These are phyloP conservation scores for Pycnomerus fuliginosus DNA, from an alignment of 2,888 invertebrate genomes.

Conservation along the genomic window DNA sequence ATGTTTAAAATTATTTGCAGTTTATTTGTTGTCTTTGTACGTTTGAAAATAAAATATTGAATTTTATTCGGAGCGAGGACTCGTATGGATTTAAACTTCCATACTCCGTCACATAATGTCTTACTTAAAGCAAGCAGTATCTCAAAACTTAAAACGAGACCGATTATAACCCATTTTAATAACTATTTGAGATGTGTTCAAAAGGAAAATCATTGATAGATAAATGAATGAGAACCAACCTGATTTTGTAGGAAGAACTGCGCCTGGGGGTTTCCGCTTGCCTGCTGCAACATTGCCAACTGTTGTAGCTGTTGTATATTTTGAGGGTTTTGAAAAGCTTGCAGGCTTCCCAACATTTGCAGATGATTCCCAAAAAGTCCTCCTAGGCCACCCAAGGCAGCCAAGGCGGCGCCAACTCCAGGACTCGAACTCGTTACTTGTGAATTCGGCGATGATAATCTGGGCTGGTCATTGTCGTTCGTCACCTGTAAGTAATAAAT, in stretches of 20 bases:
- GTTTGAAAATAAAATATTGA: too few species aligned
- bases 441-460: conserved; percentile 47
- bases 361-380: conserved; percentile 50
- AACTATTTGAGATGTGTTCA: not conserved
- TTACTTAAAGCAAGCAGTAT: too few species aligned
- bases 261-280: conserved; percentile 58
- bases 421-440: conserved; percentile 51
- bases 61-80: too few species aligned
- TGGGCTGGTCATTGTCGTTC: conserved; percentile 45
- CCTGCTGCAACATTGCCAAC: conserved; percentile 64
- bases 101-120: too few species aligned
- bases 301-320: conserved; percentile 65
- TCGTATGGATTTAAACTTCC: too few species aligned
- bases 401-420: conserved; percentile 53
- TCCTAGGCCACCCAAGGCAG: conserved; percentile 53
- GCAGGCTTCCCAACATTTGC: conserved; percentile 51
- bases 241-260: conserved; percentile 79
- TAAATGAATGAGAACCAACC: conserved; percentile 50
- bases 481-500: conserved; percentile 47
- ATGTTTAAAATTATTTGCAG: too few species aligned
- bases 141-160: too few species aligned
- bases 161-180: too few species aligned
- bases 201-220: conserved; percentile 1
- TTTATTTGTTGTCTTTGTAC: too few species aligned
- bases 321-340: conserved; percentile 64